Percentiles rank a stretch among this genome's conserved stretches.
Evolutionary conservation across 2,888 invertebrate species (phyloP).

Genomic region (Drosophila monieri): DNA sequence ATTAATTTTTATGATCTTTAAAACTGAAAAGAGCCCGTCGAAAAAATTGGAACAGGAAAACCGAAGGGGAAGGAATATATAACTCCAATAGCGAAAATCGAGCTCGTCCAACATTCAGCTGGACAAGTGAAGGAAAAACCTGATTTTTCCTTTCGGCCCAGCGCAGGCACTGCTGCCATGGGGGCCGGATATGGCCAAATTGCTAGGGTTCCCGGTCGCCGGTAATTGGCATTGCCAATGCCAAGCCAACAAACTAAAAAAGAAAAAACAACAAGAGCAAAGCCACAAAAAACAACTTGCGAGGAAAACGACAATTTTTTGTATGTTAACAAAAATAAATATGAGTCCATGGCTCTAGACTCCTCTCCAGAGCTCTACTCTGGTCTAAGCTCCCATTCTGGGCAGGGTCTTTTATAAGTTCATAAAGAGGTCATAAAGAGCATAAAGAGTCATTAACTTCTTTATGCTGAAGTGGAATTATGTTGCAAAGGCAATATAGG

Average conservation of each 20-base stretch:
- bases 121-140: slow-evolving; percentile 73
- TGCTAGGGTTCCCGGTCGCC: slow-evolving; percentile 80
- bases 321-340: slow-evolving; percentile 67
- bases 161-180: slow-evolving; percentile 63
- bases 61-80: slow-evolving; percentile 62
- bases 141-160: slow-evolving; percentile 59
- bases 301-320: slow-evolving; percentile 44
- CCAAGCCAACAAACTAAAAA: slow-evolving; percentile 52
- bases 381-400: slow-evolving; percentile 18
- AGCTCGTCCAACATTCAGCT: slow-evolving; percentile 40
- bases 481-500: not conserved
- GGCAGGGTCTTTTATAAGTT: slow-evolving; percentile 6
- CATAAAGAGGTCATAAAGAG: no score
- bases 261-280: slow-evolving; percentile 21
- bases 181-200: slow-evolving; percentile 83
- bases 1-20: slow-evolving; percentile 35
- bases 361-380: slow-evolving; percentile 23
- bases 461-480: not conserved
- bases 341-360: slow-evolving; percentile 67
- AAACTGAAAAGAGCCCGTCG: slow-evolving; percentile 17
- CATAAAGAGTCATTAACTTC: not conserved
- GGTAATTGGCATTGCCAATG: slow-evolving; percentile 80
- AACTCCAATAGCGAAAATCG: slow-evolving; percentile 64
- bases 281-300: slow-evolving; percentile 38
- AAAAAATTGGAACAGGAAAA: slow-evolving; percentile 22